Evolutionary conservation across 2,797 vertebrate genomes (phyloP).

Genomic region (Todus mexicanus): DNA sequence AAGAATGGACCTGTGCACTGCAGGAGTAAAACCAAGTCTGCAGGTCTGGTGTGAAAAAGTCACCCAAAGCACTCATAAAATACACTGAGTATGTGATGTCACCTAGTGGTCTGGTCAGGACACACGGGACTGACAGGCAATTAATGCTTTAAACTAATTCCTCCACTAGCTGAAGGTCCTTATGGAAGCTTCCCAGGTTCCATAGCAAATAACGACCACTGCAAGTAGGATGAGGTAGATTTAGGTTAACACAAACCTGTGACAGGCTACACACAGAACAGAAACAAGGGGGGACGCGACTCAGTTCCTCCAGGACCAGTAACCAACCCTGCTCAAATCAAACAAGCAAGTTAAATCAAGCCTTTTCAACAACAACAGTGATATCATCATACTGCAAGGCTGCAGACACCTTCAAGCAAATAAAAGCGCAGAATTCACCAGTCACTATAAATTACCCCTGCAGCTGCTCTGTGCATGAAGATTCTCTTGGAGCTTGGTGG

Average conservation of each 20-base stretch:
- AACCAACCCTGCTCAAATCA: neutral
- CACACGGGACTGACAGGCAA: neutral
- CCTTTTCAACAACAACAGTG: neutral
- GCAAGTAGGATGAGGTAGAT: neutral
- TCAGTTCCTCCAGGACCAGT: neutral
- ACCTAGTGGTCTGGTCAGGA: constrained; percentile 51
- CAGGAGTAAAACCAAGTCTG: neutral
- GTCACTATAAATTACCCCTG: neutral
- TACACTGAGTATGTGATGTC: neutral
- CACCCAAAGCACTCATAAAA: neutral
- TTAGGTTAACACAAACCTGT: neutral
- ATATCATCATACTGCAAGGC: neutral
- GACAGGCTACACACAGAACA: neutral
- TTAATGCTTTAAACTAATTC: neutral
- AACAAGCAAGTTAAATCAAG: neutral
- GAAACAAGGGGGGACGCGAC: neutral
- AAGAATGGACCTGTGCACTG: neutral
- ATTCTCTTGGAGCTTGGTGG: rapidly evolving
- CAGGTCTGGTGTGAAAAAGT: neutral
- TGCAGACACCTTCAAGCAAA: neutral
- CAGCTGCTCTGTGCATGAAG: neutral
- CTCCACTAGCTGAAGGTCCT: neutral
- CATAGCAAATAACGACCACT: neutral
- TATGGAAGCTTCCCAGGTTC: neutral
- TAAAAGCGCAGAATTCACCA: neutral